Conservation (phyloP, 2,888 invertebrate genomes). For the Lasioglossum leucozonium region DNA sequence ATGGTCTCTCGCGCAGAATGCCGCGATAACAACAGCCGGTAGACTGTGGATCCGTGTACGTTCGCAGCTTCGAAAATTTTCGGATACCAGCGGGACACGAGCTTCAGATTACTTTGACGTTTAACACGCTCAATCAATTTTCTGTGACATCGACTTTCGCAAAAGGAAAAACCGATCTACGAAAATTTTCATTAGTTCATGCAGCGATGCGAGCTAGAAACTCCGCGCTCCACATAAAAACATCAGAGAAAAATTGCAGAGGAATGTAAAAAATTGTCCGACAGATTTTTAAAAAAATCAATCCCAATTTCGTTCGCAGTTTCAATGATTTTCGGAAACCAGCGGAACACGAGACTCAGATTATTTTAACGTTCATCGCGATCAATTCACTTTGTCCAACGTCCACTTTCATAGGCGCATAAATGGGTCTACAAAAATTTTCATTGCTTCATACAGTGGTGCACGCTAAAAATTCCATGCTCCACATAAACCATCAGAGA, state of each 20-base stretch:
- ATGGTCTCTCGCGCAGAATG: conserved; percentile 12
- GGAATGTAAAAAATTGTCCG: too few species aligned
- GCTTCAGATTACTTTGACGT: background rate
- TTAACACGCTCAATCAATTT: background rate
- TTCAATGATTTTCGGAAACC: background rate
- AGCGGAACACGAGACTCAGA: background rate
- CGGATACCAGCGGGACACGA: background rate
- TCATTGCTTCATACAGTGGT: too few species aligned
- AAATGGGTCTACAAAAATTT: too few species aligned
- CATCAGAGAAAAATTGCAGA: background rate
- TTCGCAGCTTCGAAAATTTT: background rate
- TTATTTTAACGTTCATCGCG: background rate
- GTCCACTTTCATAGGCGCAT: too few species aligned
- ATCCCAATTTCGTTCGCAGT: background rate
- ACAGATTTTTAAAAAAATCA: too few species aligned
- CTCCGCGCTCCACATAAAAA: background rate
- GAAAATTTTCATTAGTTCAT: background rate
- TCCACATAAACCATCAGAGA: too few species aligned
- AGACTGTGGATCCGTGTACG: background rate
- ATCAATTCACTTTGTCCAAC: background rate
- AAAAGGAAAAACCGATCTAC: background rate
- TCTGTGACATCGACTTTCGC: background rate
- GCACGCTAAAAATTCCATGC: too few species aligned
- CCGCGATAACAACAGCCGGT: conserved; percentile 15
- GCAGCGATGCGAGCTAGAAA: background rate